Evolutionary conservation across 2,888 invertebrate genomes (phyloP), one percentile per base, ranked within the genome.

Genomic region (Drosophila anomalata): DNA sequence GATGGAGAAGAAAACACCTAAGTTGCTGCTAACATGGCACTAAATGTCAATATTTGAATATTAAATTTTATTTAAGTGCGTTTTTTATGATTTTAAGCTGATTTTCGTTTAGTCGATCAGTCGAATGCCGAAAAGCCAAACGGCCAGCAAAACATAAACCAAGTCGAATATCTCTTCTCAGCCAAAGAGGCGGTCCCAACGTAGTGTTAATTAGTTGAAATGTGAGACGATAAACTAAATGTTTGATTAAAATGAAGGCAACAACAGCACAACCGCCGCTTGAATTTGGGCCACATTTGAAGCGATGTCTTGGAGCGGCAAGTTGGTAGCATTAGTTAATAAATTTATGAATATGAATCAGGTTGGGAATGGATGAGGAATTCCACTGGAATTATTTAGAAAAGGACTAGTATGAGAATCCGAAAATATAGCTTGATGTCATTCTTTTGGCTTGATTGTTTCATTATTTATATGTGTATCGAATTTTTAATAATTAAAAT

Each of bases 1-100:
- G 59, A 33, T 24, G 70, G 24, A 47, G 54, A 62, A 59, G 61
- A 78, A 73, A 75, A 74, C 78, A 85, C 82, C 77, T 83, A 81
- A 83, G 82, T 87, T 83, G 82, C 73, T 77, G 88, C 87, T 87
- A 89, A 89, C 83, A 88, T 81, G 80, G 75, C 85, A 88, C 81
- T 88, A 89, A 88, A 89, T 89, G 89, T 88, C 88, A 89, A 89
- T 83, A 89, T 87, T 87, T 86, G 82, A 89, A 89, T 82, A 86
- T 86, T 81, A 88, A 86, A 86, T 84, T 85, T 80, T 81, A 78
- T 78, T 89, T 88, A 88, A 90, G 79, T 83, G 83, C 82, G 81
- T 89, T 85, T 87, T 90, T 89, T 89, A 89, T 89, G 88, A 61
- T 62, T 76, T 67, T 82, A 89, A 90, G 85, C 85, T 78, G 79